phyloP scores from a whole-genome alignment of 2,797 vertebrate species.

The Acestrorhynchus altus region DNA sequence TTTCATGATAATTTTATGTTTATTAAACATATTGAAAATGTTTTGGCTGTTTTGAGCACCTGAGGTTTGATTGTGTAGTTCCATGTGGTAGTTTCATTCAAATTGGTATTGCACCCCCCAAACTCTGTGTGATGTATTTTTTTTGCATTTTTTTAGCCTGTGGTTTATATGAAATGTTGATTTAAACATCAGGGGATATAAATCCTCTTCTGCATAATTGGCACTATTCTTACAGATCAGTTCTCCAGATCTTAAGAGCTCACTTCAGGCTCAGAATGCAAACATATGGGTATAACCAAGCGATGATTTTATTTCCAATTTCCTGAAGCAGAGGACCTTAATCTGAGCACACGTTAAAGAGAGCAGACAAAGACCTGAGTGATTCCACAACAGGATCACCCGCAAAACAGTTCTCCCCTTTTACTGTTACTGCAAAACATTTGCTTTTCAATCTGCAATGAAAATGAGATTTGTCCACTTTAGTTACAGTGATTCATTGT shows the following conservation, averaged over 20 bases:
- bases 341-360: constrained; percentile 75
- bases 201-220: background rate
- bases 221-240: background rate
- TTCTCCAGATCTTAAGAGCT: constrained; percentile 54
- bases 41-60: no score
- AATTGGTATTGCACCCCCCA: no score
- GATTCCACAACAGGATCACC: constrained; percentile 73
- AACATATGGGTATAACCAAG: constrained; percentile 25
- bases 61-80: no score
- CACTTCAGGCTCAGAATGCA: constrained; percentile 80
- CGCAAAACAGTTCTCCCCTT: constrained; percentile 65
- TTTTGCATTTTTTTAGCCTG: background rate
- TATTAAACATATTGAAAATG: no score
- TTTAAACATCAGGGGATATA: background rate
- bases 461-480: constrained; percentile 86
- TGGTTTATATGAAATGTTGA: constrained; percentile 9
- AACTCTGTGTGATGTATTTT: no score
- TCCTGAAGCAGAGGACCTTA: constrained; percentile 63
- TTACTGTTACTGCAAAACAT: constrained; percentile 70
- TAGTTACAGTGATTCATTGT: constrained; percentile 81
- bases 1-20: no score
- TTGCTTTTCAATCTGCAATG: constrained; percentile 78
- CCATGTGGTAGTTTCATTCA: no score
- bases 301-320: constrained; percentile 54
- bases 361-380: constrained; percentile 69